Evolutionary conservation across 2,797 vertebrate species (phyloP).

Genomic region (Enteromius afrohamiltoni): DNA sequence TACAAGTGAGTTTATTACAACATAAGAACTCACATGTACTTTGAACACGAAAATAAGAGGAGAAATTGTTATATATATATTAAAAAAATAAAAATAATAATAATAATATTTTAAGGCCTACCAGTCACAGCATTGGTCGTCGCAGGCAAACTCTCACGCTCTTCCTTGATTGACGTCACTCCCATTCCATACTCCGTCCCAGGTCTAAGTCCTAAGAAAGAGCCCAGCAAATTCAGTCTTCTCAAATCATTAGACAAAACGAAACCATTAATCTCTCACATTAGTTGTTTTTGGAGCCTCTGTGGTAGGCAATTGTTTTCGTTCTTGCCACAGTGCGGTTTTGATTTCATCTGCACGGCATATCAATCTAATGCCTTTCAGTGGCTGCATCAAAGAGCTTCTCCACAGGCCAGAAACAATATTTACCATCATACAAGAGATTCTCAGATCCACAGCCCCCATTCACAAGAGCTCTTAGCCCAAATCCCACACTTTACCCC

Average conservation of each 20-base stretch:
- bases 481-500: constrained; percentile 64
- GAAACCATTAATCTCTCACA: constrained; percentile 38
- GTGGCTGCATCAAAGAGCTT: constrained; percentile 47
- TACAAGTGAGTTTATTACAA: background rate
- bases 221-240: constrained; percentile 6
- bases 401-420: constrained; percentile 61
- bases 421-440: constrained; percentile 68
- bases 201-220: constrained; percentile 84
- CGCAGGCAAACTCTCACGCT: constrained; percentile 89
- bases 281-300: constrained; percentile 23
- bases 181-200: constrained; percentile 98
- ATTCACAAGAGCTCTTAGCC: constrained; percentile 70
- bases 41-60: background rate
- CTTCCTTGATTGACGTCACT: constrained; percentile 90
- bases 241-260: constrained; percentile 42
- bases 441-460: constrained; percentile 65
- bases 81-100: background rate
- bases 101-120: constrained; percentile 59
- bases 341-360: constrained; percentile 31
- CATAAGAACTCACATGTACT: background rate
- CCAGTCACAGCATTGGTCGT: constrained; percentile 96
- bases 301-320: constrained; percentile 15
- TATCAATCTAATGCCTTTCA: constrained; percentile 48
- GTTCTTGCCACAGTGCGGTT: constrained; percentile 31
- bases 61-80: background rate